Evolutionary conservation across 2,797 vertebrate species (phyloP).

Genomic region (Forpus xanthops): DNA sequence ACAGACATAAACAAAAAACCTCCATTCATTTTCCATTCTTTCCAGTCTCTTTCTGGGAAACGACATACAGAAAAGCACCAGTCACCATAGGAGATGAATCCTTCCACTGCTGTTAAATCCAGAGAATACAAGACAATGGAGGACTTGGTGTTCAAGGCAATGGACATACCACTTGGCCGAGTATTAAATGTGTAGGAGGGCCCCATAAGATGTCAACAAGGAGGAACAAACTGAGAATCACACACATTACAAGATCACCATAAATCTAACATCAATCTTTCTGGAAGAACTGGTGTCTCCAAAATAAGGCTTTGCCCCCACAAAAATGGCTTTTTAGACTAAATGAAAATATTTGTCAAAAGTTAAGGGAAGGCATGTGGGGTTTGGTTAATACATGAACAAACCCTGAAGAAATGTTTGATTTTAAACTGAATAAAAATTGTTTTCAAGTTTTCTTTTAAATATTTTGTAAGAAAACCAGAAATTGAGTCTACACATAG

Average conservation of each 20-base stretch:
- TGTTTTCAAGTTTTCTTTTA: background rate
- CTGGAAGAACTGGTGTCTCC: background rate
- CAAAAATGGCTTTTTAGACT: background rate
- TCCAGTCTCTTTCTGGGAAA: background rate
- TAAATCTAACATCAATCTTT: background rate
- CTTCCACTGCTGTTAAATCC: background rate
- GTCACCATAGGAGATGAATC: background rate
- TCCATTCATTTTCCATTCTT: background rate
- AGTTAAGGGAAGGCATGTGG: background rate
- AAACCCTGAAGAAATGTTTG: background rate
- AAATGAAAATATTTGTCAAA: background rate
- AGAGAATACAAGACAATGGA: background rate
- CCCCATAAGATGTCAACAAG: background rate
- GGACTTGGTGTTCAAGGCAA: background rate
- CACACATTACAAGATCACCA: background rate
- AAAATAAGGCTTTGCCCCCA: background rate
- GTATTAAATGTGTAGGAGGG: background rate
- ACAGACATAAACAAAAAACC: background rate
- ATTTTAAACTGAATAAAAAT: background rate
- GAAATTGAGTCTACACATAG: background rate
- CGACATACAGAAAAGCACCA: background rate
- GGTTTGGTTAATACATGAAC: background rate
- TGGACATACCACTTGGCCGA: background rate
- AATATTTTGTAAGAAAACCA: background rate
- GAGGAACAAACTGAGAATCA: background rate